phyloP scores from a whole-genome alignment of 1,140 invertebrate genomes.

The Hylaeus volcanicus region DNA sequence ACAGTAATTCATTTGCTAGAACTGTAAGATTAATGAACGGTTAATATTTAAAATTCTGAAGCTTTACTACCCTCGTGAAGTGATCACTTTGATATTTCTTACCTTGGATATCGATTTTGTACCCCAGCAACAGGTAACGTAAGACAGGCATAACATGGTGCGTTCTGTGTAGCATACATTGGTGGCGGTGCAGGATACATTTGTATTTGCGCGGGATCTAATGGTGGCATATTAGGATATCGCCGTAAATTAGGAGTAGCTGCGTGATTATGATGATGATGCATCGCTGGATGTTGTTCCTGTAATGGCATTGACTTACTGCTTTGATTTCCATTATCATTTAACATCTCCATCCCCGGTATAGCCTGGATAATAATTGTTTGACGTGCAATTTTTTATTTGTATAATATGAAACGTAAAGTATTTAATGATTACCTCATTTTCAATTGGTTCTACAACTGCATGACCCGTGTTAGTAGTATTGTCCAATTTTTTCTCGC shows the following conservation, averaged over 20 bases:
- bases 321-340: slow-evolving; percentile 68
- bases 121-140: slow-evolving; percentile 74
- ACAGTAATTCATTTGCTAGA: too few species aligned
- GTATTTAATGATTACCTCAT: slow-evolving; percentile 67
- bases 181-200: slow-evolving; percentile 75
- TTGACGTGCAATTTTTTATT: neutral
- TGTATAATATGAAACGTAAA: neutral
- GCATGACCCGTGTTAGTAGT: slow-evolving; percentile 67
- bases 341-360: slow-evolving; percentile 62
- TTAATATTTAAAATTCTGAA: too few species aligned
- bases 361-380: slow-evolving; percentile 51
- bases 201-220: slow-evolving; percentile 73
- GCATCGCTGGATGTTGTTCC: slow-evolving; percentile 72
- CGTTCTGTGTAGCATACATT: slow-evolving; percentile 74
- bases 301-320: slow-evolving; percentile 70
- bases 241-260: slow-evolving; percentile 72
- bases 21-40: too few species aligned
- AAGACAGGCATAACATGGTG: slow-evolving; percentile 75
- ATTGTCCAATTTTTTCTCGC: slow-evolving; percentile 73
- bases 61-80: too few species aligned
- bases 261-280: slow-evolving; percentile 74
- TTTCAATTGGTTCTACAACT: slow-evolving; percentile 69
- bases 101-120: slow-evolving; percentile 77
- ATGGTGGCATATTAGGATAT: slow-evolving; percentile 74
- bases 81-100: slow-evolving; percentile 10